Percentiles rank a stretch among this genome's conserved stretches.
phyloP scores from a whole-genome alignment of 2,888 invertebrate species.

The Rambutsinella grinnellia region DNA sequence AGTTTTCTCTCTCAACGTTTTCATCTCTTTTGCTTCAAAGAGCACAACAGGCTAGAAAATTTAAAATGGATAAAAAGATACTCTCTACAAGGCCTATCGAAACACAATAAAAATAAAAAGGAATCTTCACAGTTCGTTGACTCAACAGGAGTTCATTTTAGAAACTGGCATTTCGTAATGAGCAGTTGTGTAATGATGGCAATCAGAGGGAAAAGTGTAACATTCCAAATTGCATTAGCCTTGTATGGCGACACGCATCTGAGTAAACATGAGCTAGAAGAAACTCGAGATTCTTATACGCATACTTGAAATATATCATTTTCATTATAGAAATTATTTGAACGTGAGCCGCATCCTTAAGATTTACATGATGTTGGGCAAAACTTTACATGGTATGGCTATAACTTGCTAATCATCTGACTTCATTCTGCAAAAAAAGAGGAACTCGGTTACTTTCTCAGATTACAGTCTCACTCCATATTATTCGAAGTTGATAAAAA shows the following conservation, averaged over 20 bases:
- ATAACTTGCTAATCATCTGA: too few species aligned
- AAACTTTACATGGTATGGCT: too few species aligned
- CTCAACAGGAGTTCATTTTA: background rate
- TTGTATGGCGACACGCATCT: too few species aligned
- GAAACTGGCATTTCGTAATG: background rate
- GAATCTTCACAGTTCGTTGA: background rate
- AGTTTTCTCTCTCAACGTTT: background rate
- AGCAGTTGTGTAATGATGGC: background rate
- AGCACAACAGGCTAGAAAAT: conserved; percentile 28
- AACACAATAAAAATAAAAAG: background rate
- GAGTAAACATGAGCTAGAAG: too few species aligned
- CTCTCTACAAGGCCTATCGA: background rate
- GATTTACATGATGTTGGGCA: too few species aligned
- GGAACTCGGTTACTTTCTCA: too few species aligned
- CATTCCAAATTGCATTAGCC: too few species aligned
- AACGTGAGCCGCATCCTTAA: background rate
- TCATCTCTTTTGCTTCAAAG: background rate
- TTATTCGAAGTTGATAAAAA: too few species aligned
- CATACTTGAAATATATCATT: background rate
- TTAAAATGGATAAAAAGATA: conserved; percentile 30
- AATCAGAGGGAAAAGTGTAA: background rate
- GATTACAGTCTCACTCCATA: too few species aligned
- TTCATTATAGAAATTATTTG: background rate
- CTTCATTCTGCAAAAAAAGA: too few species aligned
- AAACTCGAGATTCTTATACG: too few species aligned